Base-by-base conservation (phyloP, 2,888 invertebrate genomes). In the Margaritifera margaritifera region DNA sequence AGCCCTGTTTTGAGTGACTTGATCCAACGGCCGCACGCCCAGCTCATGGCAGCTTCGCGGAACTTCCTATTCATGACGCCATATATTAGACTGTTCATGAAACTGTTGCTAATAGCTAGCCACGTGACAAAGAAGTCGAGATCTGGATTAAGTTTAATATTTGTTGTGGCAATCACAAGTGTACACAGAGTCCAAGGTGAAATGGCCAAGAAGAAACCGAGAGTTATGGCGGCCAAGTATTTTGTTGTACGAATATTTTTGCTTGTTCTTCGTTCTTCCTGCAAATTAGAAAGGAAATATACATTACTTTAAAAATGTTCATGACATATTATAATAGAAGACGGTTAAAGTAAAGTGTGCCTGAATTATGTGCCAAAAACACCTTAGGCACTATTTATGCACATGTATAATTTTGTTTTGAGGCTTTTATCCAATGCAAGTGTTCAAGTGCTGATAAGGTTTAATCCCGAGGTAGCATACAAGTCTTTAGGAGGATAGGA, bases 181-280 rank as follows among this genome's bases (percentile, higher is more conserved):
- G 77, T 77, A 65, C 68, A 72, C 5, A 77, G 64, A 6, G 74
- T 74, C 77, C 77, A 77, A 5, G 77, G 77, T n/a, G 77, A 66
- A 11, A 77, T 69, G 18, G 77, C 74, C 8, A 72, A 22, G 51
- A 77, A 74, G 52, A 80, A 75, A 1, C 77, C 80, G 8, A 77
- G 64, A 1, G 80, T 80, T 25, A 77, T 78, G 55, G 80, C 75
- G 8, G 78, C 80, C 11, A 77, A 62, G 52, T 74, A 77, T 61
- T 77, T 77, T 4, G 77, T 70, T 50, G 77, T 77, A 25, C 75
- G 62, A 15, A 75, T 75, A 60, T 75, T 75, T 19, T 72, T 71
- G 56, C 66, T 71, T 1, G 71, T 65, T 68, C 68, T 64, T 42
- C 65, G 57, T 11, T 64, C 65, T 61, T 71, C 66, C 74, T 74